Evolutionary conservation across 2,797 vertebrate species (phyloP), one percentile per base, ranked within the genome.

Genomic region (Distichodus sexfasciatus): DNA sequence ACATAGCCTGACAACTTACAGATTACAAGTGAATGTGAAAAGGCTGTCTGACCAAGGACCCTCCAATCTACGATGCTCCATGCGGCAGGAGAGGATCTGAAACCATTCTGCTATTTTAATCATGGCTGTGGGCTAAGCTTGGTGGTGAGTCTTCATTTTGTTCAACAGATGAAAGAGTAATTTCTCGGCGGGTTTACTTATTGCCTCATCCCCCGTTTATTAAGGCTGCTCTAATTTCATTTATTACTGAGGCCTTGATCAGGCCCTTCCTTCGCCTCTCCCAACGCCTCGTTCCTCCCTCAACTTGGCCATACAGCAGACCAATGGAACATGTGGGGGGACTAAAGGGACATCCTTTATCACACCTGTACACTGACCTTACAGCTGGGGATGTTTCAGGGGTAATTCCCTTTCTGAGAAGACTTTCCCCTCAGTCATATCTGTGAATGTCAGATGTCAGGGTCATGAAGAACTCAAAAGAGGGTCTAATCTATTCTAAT

Each of bases 201-300:
- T 81, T 79, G 81, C 83, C 84, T 69, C 62, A 79, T 80, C 71
- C 73, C 77, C 44, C 83, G 79, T 88, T 83, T 82, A 87, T 90
- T 85, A 87, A 85, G 88, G 85, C 82, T 81, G 61, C 65, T 72
- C 74, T 90, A 90, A 90, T 90, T 87, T 77, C 38, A 89, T 90
- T 89, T 87, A 74, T 76, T 74, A 71, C 24, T 15, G 1, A 51
- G 70, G 55, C 66, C 38, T 59, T 57, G 71, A 72, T 61, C 38
- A 64, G 46, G 48, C 17, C 17, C 47, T 64, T 59, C 23, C 46
- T 55, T 54, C 24, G 14, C 17, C 14, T 41, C n/a, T 31, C 65
- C 31, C 48, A 38, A 4, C 35, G 24, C 33, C 41, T 35, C 31
- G 58, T 53, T 6, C 15, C 43, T 28, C 9, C 26, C 21, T 54